A percentile compares a stretch with the other conserved stretches of the same genome.
phyloP scores from a whole-genome alignment of 2,888 invertebrate species.

The Nomada hirtipes region DNA sequence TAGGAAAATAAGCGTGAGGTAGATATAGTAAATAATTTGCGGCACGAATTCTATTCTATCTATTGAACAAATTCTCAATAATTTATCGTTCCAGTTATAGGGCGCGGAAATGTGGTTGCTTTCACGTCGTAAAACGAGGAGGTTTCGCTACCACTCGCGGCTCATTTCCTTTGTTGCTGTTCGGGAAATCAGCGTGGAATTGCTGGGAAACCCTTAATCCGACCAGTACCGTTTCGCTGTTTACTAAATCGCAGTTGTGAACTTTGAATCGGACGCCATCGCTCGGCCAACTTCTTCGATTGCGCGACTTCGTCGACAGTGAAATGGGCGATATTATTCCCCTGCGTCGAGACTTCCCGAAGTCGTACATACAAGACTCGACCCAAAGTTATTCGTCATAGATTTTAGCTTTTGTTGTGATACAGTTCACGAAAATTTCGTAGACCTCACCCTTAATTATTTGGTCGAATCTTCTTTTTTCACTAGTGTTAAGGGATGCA shows the following conservation, averaged over 20 bases:
- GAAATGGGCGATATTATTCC: constrained; percentile 41
- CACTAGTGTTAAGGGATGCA: not conserved
- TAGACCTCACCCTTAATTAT: constrained; percentile 21
- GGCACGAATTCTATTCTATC: too few relatives aligned
- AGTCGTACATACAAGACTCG: constrained; percentile 22
- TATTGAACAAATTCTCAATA: too few relatives aligned
- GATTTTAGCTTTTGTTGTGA: not conserved
- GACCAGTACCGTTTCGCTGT: constrained; percentile 49
- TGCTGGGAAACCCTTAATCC: constrained; percentile 37
- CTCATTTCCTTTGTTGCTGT: constrained; percentile 12
- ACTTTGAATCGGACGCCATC: constrained; percentile 60
- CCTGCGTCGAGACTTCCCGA: constrained; percentile 30
- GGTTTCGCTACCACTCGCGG: constrained; percentile 14
- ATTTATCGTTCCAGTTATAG: too few relatives aligned
- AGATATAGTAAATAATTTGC: too few relatives aligned
- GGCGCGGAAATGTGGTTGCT: not conserved
- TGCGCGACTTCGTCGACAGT: constrained; percentile 30
- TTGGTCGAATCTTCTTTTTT: not conserved
- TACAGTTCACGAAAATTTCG: constrained; percentile 8
- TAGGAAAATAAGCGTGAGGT: too few relatives aligned
- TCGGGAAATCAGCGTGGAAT: constrained; percentile 26
- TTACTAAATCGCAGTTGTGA: constrained; percentile 62
- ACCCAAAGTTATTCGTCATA: constrained; percentile 27
- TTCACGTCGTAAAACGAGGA: not conserved
- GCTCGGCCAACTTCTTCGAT: constrained; percentile 52